Percentiles rank a stretch among this genome's conserved stretches.
phyloP scores from a whole-genome alignment of 2,888 invertebrate species.

The Netelia inedita region DNA sequence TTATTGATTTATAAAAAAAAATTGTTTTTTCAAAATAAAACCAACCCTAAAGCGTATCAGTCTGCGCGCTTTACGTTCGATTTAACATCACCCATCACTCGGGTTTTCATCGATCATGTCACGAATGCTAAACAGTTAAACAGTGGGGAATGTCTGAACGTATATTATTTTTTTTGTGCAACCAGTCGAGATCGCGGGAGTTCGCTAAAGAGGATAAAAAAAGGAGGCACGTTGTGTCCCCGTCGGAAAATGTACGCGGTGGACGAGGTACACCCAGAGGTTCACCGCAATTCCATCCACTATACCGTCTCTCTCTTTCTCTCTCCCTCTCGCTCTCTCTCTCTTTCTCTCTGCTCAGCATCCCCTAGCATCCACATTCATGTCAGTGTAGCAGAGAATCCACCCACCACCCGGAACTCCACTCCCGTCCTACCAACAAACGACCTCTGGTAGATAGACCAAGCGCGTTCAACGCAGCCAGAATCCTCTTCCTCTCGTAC shows the following conservation, averaged over 20 bases:
- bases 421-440: constrained; percentile 61
- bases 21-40: too few relatives aligned
- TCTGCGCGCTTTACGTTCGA: too few relatives aligned
- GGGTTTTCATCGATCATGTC: neutral
- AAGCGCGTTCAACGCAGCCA: constrained; percentile 64
- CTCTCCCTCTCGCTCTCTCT: constrained; percentile 63
- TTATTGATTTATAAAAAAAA: too few relatives aligned
- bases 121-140: neutral
- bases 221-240: constrained; percentile 55
- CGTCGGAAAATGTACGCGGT: constrained; percentile 74
- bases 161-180: constrained; percentile 35
- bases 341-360: constrained; percentile 50
- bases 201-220: constrained; percentile 46
- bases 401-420: constrained; percentile 57
- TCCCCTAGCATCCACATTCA: constrained; percentile 43
- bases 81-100: too few relatives aligned
- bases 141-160: constrained; percentile 12
- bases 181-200: constrained; percentile 28
- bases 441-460: constrained; percentile 63
- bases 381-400: constrained; percentile 54
- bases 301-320: constrained; percentile 83
- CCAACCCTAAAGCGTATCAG: too few relatives aligned
- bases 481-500: constrained; percentile 71
- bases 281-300: constrained; percentile 84
- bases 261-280: constrained; percentile 76